These are phyloP conservation scores for Pteronura brasiliensis DNA, from an alignment of 2,113 vertebrate species.

Conservation along the genomic window DNA sequence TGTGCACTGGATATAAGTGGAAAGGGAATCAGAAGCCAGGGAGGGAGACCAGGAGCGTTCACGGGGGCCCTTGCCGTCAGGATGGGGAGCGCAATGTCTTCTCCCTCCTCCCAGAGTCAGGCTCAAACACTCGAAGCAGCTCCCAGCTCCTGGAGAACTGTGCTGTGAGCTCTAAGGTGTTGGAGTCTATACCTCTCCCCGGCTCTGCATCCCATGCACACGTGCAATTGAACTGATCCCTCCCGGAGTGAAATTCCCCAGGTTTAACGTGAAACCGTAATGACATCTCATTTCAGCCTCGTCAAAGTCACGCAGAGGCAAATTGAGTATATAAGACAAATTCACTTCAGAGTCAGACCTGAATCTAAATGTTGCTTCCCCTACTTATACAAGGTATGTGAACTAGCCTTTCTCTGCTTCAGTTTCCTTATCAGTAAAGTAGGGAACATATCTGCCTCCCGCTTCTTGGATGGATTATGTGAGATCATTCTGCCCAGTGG, in stretches of 20 bases:
- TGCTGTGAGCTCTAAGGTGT: not conserved
- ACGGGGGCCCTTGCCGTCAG: fast-evolving
- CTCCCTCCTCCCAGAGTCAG: not conserved
- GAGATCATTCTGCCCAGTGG: not conserved
- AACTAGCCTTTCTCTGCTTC: not conserved
- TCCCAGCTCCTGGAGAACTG: not conserved
- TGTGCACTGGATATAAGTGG: fast-evolving
- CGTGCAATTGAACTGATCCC: no score
- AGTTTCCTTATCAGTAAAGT: not conserved
- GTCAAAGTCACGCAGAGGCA: not conserved
- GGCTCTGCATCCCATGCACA: not conserved
- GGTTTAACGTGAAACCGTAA: not conserved
- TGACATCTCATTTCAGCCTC: not conserved
- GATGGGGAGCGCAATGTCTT: fast-evolving
- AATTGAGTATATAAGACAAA: not conserved
- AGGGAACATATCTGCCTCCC: not conserved
- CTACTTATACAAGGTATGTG: not conserved
- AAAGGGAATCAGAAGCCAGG: not conserved
- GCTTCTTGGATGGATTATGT: not conserved
- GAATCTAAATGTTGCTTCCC: not conserved
- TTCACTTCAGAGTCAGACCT: not conserved
- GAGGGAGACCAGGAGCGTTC: not conserved
- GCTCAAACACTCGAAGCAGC: no score
- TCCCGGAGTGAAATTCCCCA: not conserved
- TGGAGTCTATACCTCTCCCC: not conserved